Evolutionary conservation across 2,888 invertebrate species (phyloP), one percentile per base, ranked within the genome.

Genomic region (Stratiomys singularior): DNA sequence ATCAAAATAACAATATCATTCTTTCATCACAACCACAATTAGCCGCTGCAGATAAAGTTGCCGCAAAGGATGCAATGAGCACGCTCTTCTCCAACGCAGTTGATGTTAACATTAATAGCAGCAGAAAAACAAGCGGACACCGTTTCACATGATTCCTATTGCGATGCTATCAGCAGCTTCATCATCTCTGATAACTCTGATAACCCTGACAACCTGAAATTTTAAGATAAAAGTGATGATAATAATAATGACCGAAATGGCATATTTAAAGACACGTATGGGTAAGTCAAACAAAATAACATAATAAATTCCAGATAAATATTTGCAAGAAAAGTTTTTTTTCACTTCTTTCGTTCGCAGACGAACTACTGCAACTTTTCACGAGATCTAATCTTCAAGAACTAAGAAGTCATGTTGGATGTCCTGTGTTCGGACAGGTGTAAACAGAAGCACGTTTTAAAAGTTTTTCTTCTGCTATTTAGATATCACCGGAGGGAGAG

Each of bases 191-290:
- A 47, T 69, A 27, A 47, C 69, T 69, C 47, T 69, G 66, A 44
- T 66, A 66, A 44, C 66, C 30, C 56, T 72, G 71, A 72, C 52
- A 72, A 56, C 52, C 71, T 72, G 74, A 60, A 74, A 74, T 72
- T 52, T 58, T 58, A 37, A 27, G 74, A 74, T 74, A 74, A 74
- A 37, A 72, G 37, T 52, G 60, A 60, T 60, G 18, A 74, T 37
- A 37, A 64, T 64, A n/a, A 27, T 66, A 18, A 66, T 66, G 66
- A 66, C n/a, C 46, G 47, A 47, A 69, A 47, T 30, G 47, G 28
- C 30, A 47, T 64, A 64, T 30, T 64, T 27, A 69, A 46, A 69
- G 15, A 69, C 69, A 69, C 27, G 69, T 47, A 69, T 37, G 37
- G 13, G 37, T 30, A 74, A 56, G 58, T 58, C 58, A 74, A 72